Conservation (phyloP, 37 sponge, comb jelly and placozoan genomes). For the Diacarnus erythraeanus region DNA sequence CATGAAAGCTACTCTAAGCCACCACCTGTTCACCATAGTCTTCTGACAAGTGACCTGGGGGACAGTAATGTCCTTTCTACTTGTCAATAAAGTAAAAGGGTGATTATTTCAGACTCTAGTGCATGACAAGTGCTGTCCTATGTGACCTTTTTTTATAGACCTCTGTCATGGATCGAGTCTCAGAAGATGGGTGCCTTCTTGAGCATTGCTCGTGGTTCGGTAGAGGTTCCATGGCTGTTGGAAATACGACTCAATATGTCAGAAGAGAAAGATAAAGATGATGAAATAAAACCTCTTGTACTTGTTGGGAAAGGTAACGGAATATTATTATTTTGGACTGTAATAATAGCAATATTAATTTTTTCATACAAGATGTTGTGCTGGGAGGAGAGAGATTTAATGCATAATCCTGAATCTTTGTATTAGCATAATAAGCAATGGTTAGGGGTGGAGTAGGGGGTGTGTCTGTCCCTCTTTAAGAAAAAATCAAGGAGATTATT, state of each 20-base stretch:
- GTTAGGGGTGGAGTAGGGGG: too few species aligned
- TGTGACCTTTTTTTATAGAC: slow-evolving; percentile 3
- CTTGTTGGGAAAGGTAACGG: slow-evolving; percentile 96
- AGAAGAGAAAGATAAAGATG: neutral
- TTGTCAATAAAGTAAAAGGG: neutral
- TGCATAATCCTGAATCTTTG: too few species aligned
- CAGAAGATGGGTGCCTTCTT: slow-evolving; percentile 89
- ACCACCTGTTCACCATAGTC: too few species aligned
- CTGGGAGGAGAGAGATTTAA: too few species aligned
- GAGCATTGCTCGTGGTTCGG: slow-evolving; percentile 84
- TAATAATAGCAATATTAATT: too few species aligned
- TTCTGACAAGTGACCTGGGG: too few species aligned
- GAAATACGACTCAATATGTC: slow-evolving; percentile 63
- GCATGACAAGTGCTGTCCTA: neutral
- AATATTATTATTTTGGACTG: too few species aligned
- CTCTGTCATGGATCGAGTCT: slow-evolving; percentile 75
- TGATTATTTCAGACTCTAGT: neutral
- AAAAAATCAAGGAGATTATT: too few species aligned
- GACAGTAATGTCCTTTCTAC: neutral
- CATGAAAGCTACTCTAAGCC: too few species aligned
- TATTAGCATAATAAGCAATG: too few species aligned
- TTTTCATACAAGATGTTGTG: too few species aligned
- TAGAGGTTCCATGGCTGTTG: slow-evolving; percentile 80
- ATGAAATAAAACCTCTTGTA: slow-evolving; percentile 30
- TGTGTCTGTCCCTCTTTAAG: too few species aligned